Evolutionary conservation across 2,113 vertebrate species (phyloP).

Genomic region (Cyanocitta stelleri): DNA sequence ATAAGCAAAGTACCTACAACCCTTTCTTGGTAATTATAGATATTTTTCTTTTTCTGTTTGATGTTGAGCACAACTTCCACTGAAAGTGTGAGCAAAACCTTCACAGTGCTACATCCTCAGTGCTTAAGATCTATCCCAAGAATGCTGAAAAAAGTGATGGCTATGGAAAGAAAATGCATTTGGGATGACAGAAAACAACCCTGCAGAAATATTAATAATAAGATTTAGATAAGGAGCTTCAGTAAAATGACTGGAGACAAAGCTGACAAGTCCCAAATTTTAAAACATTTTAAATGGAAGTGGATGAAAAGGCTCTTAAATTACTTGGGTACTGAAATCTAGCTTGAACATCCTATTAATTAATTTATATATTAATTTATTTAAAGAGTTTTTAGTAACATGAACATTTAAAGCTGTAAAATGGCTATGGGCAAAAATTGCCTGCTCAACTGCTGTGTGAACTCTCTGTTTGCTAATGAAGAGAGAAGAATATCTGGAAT

Average conservation of each 20-base stretch:
- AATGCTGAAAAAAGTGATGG: not conserved
- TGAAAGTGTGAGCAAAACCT: not conserved
- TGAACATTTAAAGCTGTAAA: not conserved
- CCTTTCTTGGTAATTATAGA: not conserved
- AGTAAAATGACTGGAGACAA: not conserved
- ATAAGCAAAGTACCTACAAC: not conserved
- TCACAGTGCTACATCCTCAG: not conserved
- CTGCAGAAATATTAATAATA: not conserved
- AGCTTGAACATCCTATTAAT: not conserved
- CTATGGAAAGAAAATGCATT: not conserved
- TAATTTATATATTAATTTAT: not conserved
- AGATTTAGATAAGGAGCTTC: not conserved
- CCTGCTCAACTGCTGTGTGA: not conserved
- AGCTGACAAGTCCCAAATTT: not conserved
- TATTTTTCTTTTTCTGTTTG: not conserved
- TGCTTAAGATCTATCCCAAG: not conserved
- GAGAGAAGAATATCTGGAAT: not conserved
- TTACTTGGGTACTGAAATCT: not conserved
- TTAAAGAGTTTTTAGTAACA: not conserved
- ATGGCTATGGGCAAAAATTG: not conserved
- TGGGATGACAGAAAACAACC: not conserved
- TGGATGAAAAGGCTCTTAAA: not conserved
- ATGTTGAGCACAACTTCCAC: not conserved
- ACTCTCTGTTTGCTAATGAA: not conserved
- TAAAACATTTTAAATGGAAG: not conserved